A percentile compares a stretch with the other conserved stretches of the same genome.
phyloP scores from a whole-genome alignment of 2,113 vertebrate genomes.

The Ictalurus punctatus region DNA sequence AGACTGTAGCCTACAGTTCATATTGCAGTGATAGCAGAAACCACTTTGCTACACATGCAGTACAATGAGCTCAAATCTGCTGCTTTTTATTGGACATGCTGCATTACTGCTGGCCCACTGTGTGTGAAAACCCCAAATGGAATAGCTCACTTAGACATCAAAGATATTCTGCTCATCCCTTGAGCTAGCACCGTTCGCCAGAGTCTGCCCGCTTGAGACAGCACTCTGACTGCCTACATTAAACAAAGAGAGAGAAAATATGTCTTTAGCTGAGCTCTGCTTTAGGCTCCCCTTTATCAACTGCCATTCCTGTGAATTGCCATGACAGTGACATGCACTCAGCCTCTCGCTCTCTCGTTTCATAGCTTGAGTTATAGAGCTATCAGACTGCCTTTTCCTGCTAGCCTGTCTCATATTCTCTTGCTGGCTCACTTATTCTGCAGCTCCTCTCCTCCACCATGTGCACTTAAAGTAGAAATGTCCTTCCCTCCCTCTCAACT shows the following conservation, averaged over 20 bases:
- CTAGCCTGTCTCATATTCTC: conserved; percentile 40
- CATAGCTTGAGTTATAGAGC: conserved; percentile 44
- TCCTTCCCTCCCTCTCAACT: conserved; percentile 31
- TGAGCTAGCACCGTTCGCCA: conserved; percentile 32
- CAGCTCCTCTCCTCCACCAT: conserved; percentile 23
- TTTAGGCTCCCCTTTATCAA: conserved; percentile 47
- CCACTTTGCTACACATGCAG: conserved; percentile 7
- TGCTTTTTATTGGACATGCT: conserved; percentile 33
- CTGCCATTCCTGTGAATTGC: conserved; percentile 44
- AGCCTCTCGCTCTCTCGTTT: conserved; percentile 35
- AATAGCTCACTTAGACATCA: conserved; percentile 43
- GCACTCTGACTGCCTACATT: conserved; percentile 39
- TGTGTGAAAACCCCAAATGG: conserved; percentile 38
- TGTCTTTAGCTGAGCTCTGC: conserved; percentile 49
- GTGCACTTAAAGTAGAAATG: conserved; percentile 39
- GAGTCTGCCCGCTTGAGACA: conserved; percentile 34
- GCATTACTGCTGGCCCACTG: conserved; percentile 21
- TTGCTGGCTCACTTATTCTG: conserved; percentile 36
- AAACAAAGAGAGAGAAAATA: conserved; percentile 49
- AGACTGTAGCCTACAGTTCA: conserved; percentile 1
- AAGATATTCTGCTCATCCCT: conserved; percentile 35
- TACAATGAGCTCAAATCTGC: neutral
- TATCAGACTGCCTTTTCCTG: conserved; percentile 49
- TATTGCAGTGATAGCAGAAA: conserved; percentile 18
- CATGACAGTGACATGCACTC: conserved; percentile 49